phyloP scores from a whole-genome alignment of 2,113 vertebrate species.

The Trochalopteron elliotii region DNA sequence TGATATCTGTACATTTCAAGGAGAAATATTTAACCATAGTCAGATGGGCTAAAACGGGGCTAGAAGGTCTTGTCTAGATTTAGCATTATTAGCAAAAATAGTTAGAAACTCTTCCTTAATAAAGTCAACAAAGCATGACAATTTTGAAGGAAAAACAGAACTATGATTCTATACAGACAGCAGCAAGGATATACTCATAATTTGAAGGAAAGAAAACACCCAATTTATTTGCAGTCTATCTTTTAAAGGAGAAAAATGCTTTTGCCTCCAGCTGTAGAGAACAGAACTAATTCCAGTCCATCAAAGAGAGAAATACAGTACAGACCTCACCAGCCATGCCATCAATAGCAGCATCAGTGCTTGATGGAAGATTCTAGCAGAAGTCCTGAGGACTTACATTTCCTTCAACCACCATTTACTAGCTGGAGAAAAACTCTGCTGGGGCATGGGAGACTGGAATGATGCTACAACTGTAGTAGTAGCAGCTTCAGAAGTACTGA shows the following conservation, averaged over 20 bases:
- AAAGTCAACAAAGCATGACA: not conserved
- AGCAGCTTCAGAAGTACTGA: not conserved
- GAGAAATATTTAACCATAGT: not conserved
- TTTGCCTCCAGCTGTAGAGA: conserved; percentile 24
- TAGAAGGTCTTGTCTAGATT: not conserved
- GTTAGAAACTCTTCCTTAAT: not conserved
- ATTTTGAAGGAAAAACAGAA: conserved; percentile 12
- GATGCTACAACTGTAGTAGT: not conserved
- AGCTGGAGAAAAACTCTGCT: not conserved
- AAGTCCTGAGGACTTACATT: not conserved
- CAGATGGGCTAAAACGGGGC: not conserved
- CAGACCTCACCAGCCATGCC: conserved; percentile 14
- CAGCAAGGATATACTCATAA: not conserved
- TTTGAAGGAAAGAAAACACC: not conserved
- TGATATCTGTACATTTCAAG: not conserved
- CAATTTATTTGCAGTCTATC: not conserved
- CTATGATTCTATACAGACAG: not conserved
- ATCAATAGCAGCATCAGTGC: not conserved
- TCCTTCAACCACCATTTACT: not conserved
- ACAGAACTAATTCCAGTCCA: conserved; percentile 38
- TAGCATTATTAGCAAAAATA: not conserved
- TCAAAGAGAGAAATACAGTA: conserved; percentile 8
- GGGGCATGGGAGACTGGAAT: not conserved
- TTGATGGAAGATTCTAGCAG: not conserved
- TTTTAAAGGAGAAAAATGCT: conserved; percentile 32